phyloP scores from a whole-genome alignment of 2,797 vertebrate species.

The Zalophus californianus region DNA sequence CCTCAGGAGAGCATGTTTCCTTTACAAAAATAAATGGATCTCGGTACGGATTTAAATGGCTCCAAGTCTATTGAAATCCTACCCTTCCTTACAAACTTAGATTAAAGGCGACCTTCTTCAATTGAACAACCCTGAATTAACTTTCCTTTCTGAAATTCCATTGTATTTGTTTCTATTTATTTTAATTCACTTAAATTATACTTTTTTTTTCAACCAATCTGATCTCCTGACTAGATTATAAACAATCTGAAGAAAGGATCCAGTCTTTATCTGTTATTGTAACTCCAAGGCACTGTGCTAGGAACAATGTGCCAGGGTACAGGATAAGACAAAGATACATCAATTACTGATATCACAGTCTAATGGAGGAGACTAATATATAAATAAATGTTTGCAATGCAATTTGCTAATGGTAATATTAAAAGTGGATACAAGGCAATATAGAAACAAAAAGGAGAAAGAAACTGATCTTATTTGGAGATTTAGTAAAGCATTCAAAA shows the following conservation, averaged over 20 bases:
- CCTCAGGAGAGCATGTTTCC: conserved; percentile 39
- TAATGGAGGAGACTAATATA: background rate
- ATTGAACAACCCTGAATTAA: background rate
- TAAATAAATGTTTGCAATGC: background rate
- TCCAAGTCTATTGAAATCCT: conserved; percentile 59
- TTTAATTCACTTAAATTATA: background rate
- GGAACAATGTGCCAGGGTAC: background rate
- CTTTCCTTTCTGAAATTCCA: conserved; percentile 35
- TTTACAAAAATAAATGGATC: conserved; percentile 50
- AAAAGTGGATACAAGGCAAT: background rate
- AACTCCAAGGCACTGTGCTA: background rate
- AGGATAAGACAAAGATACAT: background rate
- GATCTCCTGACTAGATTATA: background rate
- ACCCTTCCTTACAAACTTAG: conserved; percentile 26
- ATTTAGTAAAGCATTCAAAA: background rate
- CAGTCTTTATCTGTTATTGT: background rate
- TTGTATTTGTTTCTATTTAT: conserved; percentile 34
- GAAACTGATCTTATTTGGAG: background rate
- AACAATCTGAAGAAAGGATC: background rate
- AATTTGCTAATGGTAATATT: background rate
- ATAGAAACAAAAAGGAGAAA: background rate
- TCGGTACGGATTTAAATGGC: background rate
- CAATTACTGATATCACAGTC: background rate
- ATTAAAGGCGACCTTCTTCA: background rate
- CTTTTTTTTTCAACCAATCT: background rate